Base-by-base conservation (phyloP, 2,888 invertebrate genomes). In the Andricus quercusramuli region DNA sequence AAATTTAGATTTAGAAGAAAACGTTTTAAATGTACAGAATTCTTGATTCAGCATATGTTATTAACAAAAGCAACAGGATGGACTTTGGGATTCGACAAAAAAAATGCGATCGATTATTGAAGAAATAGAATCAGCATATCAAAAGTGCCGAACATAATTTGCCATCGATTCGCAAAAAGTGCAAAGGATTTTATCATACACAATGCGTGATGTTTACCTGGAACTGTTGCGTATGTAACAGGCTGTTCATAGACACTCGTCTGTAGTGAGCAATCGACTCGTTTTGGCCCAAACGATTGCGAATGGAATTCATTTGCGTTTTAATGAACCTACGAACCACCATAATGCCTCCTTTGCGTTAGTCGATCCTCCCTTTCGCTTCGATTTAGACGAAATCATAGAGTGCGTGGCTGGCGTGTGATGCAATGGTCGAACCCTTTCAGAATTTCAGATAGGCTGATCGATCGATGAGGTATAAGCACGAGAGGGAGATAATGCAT, bases 261-360 rank as follows among this genome's bases (percentile, higher is more conserved):
- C 25, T 62, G 20, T n/a, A 56, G 29, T 51, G 51, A 70, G 51
- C 51, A 79, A 67, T 78, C 79, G 79, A 79, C 81, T 83, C 77
- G 20, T 51, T 80, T 81, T 41, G 68, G 44, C 62, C 56, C 76
- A 79, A 56, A 64, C 37, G 25, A 64, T 15, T 76, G 81, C 81
- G 81, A 82, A 80, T 78, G 85, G 84, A 86, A 86, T 88, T 87
- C 86, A 85, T 87, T 88, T 87, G 87, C 87, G 83, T 87, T 88
- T 87, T 88, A 88, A 88, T 86, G 84, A 88, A 86, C 85, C 83
- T 82, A 84, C 86, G 84, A 85, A 86, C 83, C 11, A 83, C 70
- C 78, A 81, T 84, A 83, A 85, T 84, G 85, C 78, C 80, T 68
- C 67, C 66, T 76, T 62, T 70, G 78, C 74, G 29, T 64, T 47